Evolutionary conservation across 2,113 vertebrate genomes (phyloP).

Genomic region (Pyxicephalus adspersus): DNA sequence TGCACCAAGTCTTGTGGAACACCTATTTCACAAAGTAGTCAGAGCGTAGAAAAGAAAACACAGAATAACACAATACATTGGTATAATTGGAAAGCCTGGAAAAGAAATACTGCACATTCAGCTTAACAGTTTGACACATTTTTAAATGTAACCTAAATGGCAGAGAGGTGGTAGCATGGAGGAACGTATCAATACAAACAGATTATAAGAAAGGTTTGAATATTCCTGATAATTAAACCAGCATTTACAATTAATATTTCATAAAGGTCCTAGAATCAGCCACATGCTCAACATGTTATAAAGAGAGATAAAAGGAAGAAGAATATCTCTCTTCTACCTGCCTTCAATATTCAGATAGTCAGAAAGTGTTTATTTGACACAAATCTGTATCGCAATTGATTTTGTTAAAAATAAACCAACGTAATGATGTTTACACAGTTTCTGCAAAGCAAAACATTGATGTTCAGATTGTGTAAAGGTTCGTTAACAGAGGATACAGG

Average conservation of each 20-base stretch:
- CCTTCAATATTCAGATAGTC: constrained; percentile 1
- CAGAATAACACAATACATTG: constrained; percentile 49
- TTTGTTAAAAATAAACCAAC: neutral
- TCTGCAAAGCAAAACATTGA: too few relatives aligned
- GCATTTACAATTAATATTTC: constrained; percentile 27
- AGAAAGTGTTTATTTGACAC: constrained; percentile 10
- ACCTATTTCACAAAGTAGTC: constrained; percentile 45
- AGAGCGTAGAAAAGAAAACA: constrained; percentile 47
- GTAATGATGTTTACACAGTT: neutral
- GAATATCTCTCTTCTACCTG: constrained; percentile 17
- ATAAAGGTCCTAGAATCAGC: constrained; percentile 34
- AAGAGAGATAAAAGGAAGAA: constrained; percentile 18
- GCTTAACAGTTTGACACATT: constrained; percentile 39
- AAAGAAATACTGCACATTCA: constrained; percentile 22
- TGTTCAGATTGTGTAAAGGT: too few relatives aligned
- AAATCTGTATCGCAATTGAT: neutral
- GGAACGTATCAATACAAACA: constrained; percentile 20
- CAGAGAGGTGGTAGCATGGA: constrained; percentile 13
- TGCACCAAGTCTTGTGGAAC: constrained; percentile 51
- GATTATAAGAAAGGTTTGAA: constrained; percentile 8
- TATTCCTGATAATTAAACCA: constrained; percentile 47
- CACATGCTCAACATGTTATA: constrained; percentile 14
- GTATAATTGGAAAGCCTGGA: constrained; percentile 45
- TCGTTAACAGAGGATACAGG: too few relatives aligned
- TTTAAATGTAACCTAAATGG: constrained; percentile 21